Evolutionary conservation across 2,888 invertebrate species (phyloP).

Genomic region (Drosophila macrospina): DNA sequence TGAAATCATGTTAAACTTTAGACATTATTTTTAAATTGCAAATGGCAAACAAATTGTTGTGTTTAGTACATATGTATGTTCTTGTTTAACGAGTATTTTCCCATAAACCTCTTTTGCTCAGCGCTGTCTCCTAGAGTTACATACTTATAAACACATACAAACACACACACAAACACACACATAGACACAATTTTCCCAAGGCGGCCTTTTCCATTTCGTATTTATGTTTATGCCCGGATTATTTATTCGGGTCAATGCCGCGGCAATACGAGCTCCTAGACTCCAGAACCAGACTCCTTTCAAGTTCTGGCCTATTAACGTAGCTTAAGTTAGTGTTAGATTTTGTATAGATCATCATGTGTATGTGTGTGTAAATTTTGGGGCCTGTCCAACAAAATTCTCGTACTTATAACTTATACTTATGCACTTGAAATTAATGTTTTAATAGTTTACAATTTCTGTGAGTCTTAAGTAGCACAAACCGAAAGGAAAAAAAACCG

Average conservation of each 20-base stretch:
- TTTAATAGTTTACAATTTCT: conserved; percentile 72
- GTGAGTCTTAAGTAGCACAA: conserved; percentile 77
- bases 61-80: conserved; percentile 50
- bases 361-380: conserved; percentile 39
- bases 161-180: conserved; percentile 18
- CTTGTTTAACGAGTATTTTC: conserved; percentile 52
- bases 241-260: conserved; percentile 35
- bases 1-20: conserved; percentile 59
- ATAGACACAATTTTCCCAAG: conserved; percentile 42
- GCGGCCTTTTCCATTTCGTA: conserved; percentile 67
- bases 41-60: conserved; percentile 54
- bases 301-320: conserved; percentile 38
- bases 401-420: conserved; percentile 33
- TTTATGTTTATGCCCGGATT: conserved; percentile 23
- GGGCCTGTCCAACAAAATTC: conserved; percentile 42
- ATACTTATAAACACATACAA: conserved; percentile 19
- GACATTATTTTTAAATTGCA: conserved; percentile 65
- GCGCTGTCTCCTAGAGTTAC: conserved; percentile 71
- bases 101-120: conserved; percentile 72
- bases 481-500: conserved; percentile 41
- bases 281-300: conserved; percentile 53
- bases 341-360: conserved; percentile 62
- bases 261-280: conserved; percentile 72
- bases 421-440: conserved; percentile 66
- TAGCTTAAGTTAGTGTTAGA: conserved; percentile 70